Evolutionary conservation across 2,113 vertebrate genomes (phyloP), one percentile per base, ranked within the genome.

Genomic region (Mus pahari): DNA sequence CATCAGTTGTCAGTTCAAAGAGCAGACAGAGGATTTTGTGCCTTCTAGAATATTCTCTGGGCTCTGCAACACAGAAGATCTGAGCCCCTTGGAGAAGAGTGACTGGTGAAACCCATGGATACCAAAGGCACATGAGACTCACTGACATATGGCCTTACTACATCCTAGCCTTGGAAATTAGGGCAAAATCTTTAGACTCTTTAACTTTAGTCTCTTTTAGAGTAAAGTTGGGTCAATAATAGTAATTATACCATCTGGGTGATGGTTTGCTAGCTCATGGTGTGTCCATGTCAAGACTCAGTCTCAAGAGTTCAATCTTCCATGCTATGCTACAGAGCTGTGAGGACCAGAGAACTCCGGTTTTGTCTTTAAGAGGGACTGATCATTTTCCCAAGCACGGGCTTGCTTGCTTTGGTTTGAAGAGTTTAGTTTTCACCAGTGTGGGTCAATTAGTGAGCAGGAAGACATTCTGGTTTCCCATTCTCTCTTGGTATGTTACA

Each of bases 101-200:
- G 53, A 14, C 50, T 10, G 26, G 24, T 14, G 39, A 22, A 10
- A 16, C 4, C 5, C 2, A 2, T 6, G 22, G 53, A 28, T 22
- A 5, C 70, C 6, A 19, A 53, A 20, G 31, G n/a, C 42, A 9
- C 4, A 0, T 7, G 17, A 62, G 42, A 7, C 10, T 33, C 42
- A 31, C 33, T 5, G 16, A 70, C 20, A 11, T 39, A n/a, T 31
- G 71, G 13, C 39, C 60, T 94, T 6, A 5, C 39, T 10, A 24
- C 0, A 8, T 8, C 6, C 33, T 24, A 33, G 53, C 16, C 24
- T 19, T 7, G 55, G 24, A 17, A 81, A 33, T 1, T 0, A 28
- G 42, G 3, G 36, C 39, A 64, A 50, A 12, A 4, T 17, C 39
- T 71, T n/a, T 62, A 62, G 55, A 26, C n/a, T 26, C 22, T 17